These are phyloP conservation scores for Pterostichus madidus DNA, from an alignment of 2,888 invertebrate genomes.

Conservation along the genomic window DNA sequence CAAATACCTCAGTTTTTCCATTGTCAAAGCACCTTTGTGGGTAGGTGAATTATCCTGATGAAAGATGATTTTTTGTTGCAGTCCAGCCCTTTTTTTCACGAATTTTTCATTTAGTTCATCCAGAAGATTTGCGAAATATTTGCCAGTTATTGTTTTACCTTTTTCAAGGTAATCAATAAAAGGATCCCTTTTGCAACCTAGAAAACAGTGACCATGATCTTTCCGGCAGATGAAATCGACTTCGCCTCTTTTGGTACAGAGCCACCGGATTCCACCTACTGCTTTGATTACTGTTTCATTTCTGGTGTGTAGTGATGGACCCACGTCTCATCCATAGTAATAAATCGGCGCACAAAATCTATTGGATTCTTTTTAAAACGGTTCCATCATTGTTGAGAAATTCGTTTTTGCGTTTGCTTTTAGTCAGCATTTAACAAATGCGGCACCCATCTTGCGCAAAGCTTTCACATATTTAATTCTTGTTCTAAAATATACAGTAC, in stretches of 20 bases:
- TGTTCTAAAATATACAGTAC: too few relatives aligned
- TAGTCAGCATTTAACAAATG: constrained; percentile 49
- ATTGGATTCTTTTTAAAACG: constrained; percentile 58
- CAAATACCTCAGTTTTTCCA: too few relatives aligned
- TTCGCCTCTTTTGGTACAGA: constrained; percentile 69
- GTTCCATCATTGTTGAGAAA: constrained; percentile 66
- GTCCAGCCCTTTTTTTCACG: constrained; percentile 67
- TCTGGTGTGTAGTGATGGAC: constrained; percentile 69
- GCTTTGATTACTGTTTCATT: constrained; percentile 68
- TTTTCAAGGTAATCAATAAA: constrained; percentile 67
- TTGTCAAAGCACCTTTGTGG: too few relatives aligned
- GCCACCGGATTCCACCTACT: constrained; percentile 66
- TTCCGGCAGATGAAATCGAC: constrained; percentile 67
- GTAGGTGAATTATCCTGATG: constrained; percentile 69
- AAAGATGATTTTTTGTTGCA: constrained; percentile 68
- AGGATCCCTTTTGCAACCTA: constrained; percentile 69
- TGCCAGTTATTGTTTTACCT: constrained; percentile 67
- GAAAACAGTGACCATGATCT: constrained; percentile 69
- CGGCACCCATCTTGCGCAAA: too few relatives aligned
- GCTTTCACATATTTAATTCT: constrained; percentile 45
- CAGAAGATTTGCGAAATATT: constrained; percentile 65
- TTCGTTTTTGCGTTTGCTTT: constrained; percentile 64
- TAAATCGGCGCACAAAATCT: constrained; percentile 66
- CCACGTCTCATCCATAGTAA: too few relatives aligned
- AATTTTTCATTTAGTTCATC: constrained; percentile 44